Evolutionary conservation across 2,113 vertebrate genomes (phyloP).

Genomic region (Psilopsiagon aurifrons): DNA sequence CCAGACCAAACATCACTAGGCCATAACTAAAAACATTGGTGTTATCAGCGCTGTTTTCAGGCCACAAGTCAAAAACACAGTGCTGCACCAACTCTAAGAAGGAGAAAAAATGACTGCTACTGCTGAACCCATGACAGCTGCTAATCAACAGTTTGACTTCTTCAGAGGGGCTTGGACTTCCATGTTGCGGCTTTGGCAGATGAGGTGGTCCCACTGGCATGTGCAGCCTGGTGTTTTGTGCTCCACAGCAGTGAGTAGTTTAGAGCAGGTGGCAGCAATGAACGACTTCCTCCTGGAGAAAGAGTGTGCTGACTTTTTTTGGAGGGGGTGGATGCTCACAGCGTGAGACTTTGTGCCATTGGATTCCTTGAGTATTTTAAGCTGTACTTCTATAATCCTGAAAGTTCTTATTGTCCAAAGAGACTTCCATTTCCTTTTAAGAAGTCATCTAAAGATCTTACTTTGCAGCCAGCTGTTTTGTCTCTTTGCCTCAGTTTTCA

Average conservation of each 20-base stretch:
- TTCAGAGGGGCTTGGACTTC: neutral
- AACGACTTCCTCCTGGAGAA: neutral
- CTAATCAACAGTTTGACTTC: neutral
- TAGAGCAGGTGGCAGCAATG: neutral
- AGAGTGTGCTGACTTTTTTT: neutral
- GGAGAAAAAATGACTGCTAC: no score
- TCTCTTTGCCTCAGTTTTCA: neutral
- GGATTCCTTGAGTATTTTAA: neutral
- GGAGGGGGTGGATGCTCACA: neutral
- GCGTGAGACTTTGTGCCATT: neutral
- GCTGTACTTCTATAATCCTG: neutral
- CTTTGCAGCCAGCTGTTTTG: neutral
- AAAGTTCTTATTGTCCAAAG: neutral
- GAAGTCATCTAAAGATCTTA: neutral
- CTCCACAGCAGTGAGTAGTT: rapidly evolving
- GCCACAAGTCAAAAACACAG: no score
- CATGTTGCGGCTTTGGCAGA: neutral
- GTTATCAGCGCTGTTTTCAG: no score
- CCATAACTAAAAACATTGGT: no score
- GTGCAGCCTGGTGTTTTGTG: neutral
- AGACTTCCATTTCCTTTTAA: neutral
- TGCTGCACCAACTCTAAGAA: no score
- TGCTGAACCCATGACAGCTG: no score
- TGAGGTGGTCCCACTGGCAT: neutral
- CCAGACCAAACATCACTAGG: no score